Evolutionary conservation across 2,888 invertebrate genomes (phyloP), one percentile per base, ranked within the genome.

Genomic region (Lissonota sp.): DNA sequence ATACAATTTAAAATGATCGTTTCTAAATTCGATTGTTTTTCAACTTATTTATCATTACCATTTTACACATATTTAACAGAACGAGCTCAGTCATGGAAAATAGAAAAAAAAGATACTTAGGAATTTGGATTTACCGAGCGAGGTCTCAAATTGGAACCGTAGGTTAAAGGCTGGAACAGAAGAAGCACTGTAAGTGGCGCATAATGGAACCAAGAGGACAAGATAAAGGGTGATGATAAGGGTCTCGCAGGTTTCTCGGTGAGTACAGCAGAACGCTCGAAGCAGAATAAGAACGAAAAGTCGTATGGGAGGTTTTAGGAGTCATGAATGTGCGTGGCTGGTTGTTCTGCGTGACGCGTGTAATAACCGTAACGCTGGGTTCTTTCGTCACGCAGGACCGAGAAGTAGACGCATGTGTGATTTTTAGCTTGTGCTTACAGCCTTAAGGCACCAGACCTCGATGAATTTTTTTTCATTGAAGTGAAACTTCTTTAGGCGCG

Each of bases 201-300:
- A 88, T 91, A 91, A 91, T 90, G 87, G 86, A 88, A 87, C 87
- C 8, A 7, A 62, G 88, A 86, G 86, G 87, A 91, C 91, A 90
- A 91, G 91, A 92, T 91, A 90, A 88, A 90, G 89, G 88, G 87
- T 83, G 87, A 85, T 88, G 92, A 91, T 92, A 92, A 91, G 89
- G 84, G 84, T 79, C 77, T 86, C 84, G 80, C 83, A 82, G 78
- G 26, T 46, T 73, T 81, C 73, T 44, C 14, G 53, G 46, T 49
- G 44, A 70, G 51, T 12, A 12, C 40, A 16, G 16, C 39, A n/a
- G 37, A 49, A 58, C n/a, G 53, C 4, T n/a, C n/a, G n/a, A n/a
- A n/a, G 42, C 26, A 37, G 12, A 37, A 39, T n/a, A 62, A 84
- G 82, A 80, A 84, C 82, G 78, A 83, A 83, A 66, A 67, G 67